Percentiles rank a stretch among this genome's conserved stretches.
Conservation (phyloP, 1,140 invertebrate genomes). For the Nephotettix cincticeps region DNA sequence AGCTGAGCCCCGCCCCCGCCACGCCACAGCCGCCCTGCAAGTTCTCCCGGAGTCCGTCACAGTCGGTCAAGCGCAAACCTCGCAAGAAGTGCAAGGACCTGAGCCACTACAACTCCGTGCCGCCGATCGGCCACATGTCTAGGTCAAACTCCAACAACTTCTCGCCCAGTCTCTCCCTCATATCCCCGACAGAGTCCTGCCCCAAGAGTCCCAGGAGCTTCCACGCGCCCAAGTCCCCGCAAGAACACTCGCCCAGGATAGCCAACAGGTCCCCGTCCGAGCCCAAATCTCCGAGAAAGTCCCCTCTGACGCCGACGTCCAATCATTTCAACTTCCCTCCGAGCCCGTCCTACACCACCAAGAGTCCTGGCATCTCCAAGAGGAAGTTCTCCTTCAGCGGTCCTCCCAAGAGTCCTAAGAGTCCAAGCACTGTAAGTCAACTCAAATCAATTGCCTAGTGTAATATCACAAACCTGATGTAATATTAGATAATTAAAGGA, state of each 20-base stretch:
- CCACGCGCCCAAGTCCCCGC: background rate
- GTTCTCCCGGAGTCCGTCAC: conserved; percentile 6
- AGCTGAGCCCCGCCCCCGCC: background rate
- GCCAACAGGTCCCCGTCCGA: background rate
- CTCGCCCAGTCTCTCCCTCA: background rate
- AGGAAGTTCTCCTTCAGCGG: conserved; percentile 23
- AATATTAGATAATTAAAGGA: no score
- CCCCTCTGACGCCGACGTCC: background rate
- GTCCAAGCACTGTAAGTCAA: background rate
- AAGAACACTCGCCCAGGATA: background rate
- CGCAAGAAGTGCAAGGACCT: conserved; percentile 7
- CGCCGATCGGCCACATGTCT: conserved; percentile 11
- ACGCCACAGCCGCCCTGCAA: background rate
- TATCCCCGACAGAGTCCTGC: background rate
- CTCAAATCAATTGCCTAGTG: no score
- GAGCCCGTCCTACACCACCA: background rate
- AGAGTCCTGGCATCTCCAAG: background rate
- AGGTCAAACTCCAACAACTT: conserved; percentile 6
- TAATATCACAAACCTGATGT: no score
- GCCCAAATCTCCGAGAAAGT: conserved; percentile 9
- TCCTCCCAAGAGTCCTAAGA: conserved; percentile 6
- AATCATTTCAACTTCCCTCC: conserved; percentile 22
- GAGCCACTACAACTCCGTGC: conserved; percentile 15
- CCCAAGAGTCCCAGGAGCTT: conserved; percentile 16
- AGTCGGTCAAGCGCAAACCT: conserved; percentile 10